Base-by-base conservation (phyloP, 2,113 vertebrate genomes). In the Balaenoptera acutorostrata region DNA sequence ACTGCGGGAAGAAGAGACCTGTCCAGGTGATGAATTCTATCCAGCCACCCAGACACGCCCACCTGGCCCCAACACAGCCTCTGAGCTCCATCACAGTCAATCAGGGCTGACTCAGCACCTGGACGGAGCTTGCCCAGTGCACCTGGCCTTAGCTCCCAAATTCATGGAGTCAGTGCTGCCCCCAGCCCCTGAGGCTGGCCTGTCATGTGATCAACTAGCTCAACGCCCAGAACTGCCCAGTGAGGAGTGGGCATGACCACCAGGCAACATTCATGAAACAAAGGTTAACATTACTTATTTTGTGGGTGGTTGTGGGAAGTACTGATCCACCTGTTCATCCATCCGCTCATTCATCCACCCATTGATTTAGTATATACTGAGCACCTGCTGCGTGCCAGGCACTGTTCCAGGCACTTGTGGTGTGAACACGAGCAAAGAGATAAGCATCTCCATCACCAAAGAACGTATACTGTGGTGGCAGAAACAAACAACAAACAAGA, bases 301-400 rank as follows among this genome's bases (percentile, higher is more conserved):
- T 15, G 15, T 3, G 11, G 29, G 33, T 2, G 8, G 25, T 4
- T 33, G 25, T 52, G n/a, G 46, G 3, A 63, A 29, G 10, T 0
- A n/a, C 1, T 0, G 27, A 1, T 7, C n/a, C 44, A 0, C 11
- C 23, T 6, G 5, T 17, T 14, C 41, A 3, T 4, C 83, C 44
- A 8, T 7, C 15, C 44, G 0, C 5, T 46, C 55, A 11, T 1
- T 6, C 46, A n/a, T 8, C 15, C 81, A 9, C 1, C 17, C 29
- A 5, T 13, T 23, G 0, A 2, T 27, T 20, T 31, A 2, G 49
- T 3, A 2, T 0, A 0, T 6, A 13, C 0, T 12, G 14, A n/a
- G 49, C 8, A n/a, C 63, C 21, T 0, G 1, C 39, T 3, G 3
- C 3, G 1, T 25, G 46, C 13, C 46, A 29, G 36, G 18, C 68